These are phyloP conservation scores for Zoanthus sociatus DNA, from an alignment of 92 coral and sea anemone species.

Conservation along the genomic window DNA sequence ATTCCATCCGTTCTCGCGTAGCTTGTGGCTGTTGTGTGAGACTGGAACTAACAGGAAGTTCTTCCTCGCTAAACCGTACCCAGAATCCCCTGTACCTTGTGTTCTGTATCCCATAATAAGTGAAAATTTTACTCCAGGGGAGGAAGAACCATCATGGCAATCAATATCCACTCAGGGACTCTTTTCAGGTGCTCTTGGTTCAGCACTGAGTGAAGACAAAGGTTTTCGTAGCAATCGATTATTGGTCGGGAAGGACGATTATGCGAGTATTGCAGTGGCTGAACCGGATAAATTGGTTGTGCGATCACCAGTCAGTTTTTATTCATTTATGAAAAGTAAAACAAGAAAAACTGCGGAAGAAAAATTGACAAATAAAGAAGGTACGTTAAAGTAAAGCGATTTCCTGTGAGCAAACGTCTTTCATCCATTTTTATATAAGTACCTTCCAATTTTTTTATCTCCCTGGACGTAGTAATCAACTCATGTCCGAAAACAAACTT, in stretches of 20 bases:
- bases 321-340: slow-evolving; percentile 65
- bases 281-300: slow-evolving; percentile 84
- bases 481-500: too few relatives aligned
- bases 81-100: slow-evolving; percentile 90
- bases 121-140: slow-evolving; percentile 48
- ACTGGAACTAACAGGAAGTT: slow-evolving; percentile 94
- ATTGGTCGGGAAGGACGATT: slow-evolving; percentile 72
- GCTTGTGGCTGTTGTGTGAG: slow-evolving; percentile 92
- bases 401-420: too few relatives aligned
- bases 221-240: slow-evolving; percentile 88
- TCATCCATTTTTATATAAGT: too few relatives aligned
- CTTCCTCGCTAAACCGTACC: slow-evolving; percentile 83
- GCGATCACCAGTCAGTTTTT: slow-evolving; percentile 87
- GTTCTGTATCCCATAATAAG: slow-evolving; percentile 81
- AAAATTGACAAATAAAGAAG: slow-evolving; percentile 14
- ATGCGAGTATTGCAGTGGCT: slow-evolving; percentile 83
- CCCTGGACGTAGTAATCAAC: too few relatives aligned
- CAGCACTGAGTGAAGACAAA: slow-evolving; percentile 72
- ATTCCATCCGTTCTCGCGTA: slow-evolving; percentile 92
- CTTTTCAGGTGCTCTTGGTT: slow-evolving; percentile 64
- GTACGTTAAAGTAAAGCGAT: neutral
- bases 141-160: slow-evolving; percentile 63
- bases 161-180: slow-evolving; percentile 86
- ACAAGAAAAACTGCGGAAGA: slow-evolving; percentile 13
- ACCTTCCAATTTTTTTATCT: too few relatives aligned